These are phyloP conservation scores for Nycticebus coucang DNA, from an alignment of 2,113 vertebrate species.

Conservation along the genomic window DNA sequence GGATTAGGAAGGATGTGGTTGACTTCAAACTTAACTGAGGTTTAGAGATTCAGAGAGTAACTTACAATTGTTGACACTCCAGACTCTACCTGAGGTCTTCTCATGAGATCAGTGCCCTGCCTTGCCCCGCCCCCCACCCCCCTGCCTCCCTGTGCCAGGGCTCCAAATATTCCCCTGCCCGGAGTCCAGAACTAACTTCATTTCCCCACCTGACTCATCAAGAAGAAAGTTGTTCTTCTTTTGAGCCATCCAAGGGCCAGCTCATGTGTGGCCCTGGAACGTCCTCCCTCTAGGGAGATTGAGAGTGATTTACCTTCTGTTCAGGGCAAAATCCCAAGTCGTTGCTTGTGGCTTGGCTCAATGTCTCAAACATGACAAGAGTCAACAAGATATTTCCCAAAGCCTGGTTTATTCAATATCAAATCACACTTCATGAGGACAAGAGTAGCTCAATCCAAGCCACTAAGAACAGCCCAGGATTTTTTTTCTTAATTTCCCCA, in stretches of 20 bases:
- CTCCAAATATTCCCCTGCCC: too few species aligned
- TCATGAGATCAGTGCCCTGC: not conserved
- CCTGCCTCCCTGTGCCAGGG: not conserved
- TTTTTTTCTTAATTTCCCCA: accelerated
- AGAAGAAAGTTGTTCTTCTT: not conserved
- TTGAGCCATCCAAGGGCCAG: not conserved
- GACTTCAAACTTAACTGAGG: not conserved
- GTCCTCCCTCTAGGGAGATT: not conserved
- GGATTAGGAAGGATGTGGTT: not conserved
- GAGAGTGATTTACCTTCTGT: not conserved
- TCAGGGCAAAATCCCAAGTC: not conserved
- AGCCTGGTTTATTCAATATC: not conserved
- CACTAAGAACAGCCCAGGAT: not conserved
- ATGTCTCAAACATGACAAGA: not conserved
- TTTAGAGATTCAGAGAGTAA: not conserved
- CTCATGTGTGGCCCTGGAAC: not conserved
- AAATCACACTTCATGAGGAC: not conserved
- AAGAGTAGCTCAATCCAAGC: not conserved
- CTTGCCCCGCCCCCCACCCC: not conserved
- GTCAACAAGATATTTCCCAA: not conserved
- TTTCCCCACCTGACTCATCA: not conserved
- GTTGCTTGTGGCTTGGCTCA: not conserved
- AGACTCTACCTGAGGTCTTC: not conserved
- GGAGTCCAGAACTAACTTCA: not conserved
- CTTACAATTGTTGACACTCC: not conserved